phyloP scores from a whole-genome alignment of 2,888 invertebrate species.

The Drosophila antonietae region DNA sequence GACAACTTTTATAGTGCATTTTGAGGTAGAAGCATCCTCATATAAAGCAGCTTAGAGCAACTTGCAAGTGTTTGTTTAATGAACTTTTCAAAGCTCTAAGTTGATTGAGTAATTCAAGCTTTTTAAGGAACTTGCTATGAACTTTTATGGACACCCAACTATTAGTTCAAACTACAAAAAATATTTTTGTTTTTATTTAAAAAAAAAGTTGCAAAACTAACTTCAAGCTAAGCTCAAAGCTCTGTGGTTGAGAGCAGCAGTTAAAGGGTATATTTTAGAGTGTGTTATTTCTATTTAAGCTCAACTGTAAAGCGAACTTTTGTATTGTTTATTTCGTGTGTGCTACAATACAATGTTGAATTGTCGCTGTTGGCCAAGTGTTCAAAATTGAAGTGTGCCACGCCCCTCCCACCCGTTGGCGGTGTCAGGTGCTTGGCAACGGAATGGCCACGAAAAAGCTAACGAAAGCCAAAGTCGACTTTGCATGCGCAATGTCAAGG shows the following conservation, averaged over 20 bases:
- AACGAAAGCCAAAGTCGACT: conserved; percentile 31
- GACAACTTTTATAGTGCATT: too few relatives aligned
- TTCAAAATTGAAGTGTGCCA: conserved; percentile 35
- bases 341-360: not conserved
- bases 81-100: not conserved
- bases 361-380: conserved; percentile 37
- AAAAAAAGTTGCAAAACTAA: not conserved
- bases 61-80: not conserved
- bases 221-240: not conserved
- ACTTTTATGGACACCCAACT: too few relatives aligned
- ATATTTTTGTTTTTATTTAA: too few relatives aligned
- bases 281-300: not conserved
- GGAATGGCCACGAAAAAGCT: conserved; percentile 16
- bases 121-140: too few relatives aligned
- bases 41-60: not conserved
- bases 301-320: not conserved
- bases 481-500: conserved; percentile 76
- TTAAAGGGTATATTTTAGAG: not conserved
- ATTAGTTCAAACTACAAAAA: too few relatives aligned
- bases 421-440: conserved; percentile 47
- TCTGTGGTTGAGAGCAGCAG: not conserved
- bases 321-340: not conserved
- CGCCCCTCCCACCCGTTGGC: conserved; percentile 8
- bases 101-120: too few relatives aligned
- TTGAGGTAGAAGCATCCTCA: not conserved